A percentile compares a stretch with the other conserved stretches of the same genome.
Evolutionary conservation across 2,888 invertebrate species (phyloP).

Genomic region (Coelinius sp.): DNA sequence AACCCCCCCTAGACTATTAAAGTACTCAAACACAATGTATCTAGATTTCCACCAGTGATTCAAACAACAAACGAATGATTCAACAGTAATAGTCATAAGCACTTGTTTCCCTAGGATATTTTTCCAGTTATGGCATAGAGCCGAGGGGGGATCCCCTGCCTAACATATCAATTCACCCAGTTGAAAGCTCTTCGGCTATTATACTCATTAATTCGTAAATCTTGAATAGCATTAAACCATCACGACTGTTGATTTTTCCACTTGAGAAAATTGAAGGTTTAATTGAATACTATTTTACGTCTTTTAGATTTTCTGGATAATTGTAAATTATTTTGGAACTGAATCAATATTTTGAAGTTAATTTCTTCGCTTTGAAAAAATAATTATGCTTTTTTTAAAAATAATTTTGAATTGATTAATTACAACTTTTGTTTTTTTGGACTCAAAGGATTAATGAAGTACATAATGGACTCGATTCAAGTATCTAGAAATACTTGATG

Average conservation of each 20-base stretch:
- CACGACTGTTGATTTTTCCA: constrained; percentile 65
- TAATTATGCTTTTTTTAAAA: too few species aligned
- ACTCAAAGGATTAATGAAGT: too few species aligned
- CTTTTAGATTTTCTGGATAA: constrained; percentile 44
- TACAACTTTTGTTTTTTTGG: too few species aligned
- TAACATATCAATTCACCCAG: constrained; percentile 21
- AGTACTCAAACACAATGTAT: background rate
- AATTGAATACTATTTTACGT: background rate
- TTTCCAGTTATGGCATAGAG: background rate
- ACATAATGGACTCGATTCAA: too few species aligned
- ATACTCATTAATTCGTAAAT: constrained; percentile 58
- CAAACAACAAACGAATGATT: background rate
- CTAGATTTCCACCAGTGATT: constrained; percentile 7
- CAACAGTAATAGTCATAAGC: background rate
- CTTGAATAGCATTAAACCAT: constrained; percentile 62
- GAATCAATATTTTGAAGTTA: background rate
- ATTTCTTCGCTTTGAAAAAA: too few species aligned
- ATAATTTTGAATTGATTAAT: too few species aligned
- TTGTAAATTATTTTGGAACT: background rate
- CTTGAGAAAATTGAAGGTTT: constrained; percentile 43
- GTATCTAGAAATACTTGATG: too few species aligned
- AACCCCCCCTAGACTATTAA: background rate
- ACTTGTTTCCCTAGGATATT: background rate
- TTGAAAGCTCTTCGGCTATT: background rate
- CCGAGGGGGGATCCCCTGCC: constrained; percentile 2